Base-by-base conservation (phyloP, 2,888 invertebrate species). In the Spialia ferax region DNA sequence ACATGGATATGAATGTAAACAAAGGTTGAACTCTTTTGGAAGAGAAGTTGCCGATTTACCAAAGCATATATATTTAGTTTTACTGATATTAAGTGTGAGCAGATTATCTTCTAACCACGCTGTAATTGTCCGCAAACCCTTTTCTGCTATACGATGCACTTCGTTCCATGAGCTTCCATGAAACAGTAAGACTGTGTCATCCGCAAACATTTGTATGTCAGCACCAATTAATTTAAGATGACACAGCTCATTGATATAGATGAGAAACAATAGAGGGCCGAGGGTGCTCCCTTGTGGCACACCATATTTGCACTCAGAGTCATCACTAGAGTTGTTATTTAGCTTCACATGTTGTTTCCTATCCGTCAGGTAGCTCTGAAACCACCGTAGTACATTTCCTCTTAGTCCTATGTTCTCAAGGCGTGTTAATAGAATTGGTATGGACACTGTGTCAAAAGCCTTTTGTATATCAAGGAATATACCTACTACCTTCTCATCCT, bases 391-490 rank as follows among this genome's bases (percentile, higher is more conserved):
- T n/a, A 48, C 22, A 62, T 10, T 50, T 8, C 62, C 68, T 8
- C 68, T 54, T 1, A 68, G 18, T 18, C 57, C 62, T 15, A 26
- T 20, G 20, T 48, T 50, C 35, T 68, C 55, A 5, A 62, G 38
- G 11, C 45, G 50, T 18, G 23, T 22, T 2, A 66, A 18, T 20
- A 66, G 15, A 7, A 59, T 42, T n/a, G n/a, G n/a, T n/a, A n/a
- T n/a, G n/a, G n/a, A n/a, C n/a, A n/a, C n/a, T n/a, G n/a, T n/a
- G n/a, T 38, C 38, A 52, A 65, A 69, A 1, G 69, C 69, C 20
- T 65, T 69, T 50, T 50, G 38, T 22, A 69, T 26, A 13, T 69
- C 61, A 10, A 69, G 32, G 10, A 66, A 63, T 23, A 66, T 23
- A 6, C 66, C 69, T 11, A 60, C 26, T 1, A 52, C 55, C 29